Percentiles rank a stretch among this genome's conserved stretches.
phyloP scores from a whole-genome alignment of 2,113 vertebrate genomes.

The Psittacula cyanocephala region DNA sequence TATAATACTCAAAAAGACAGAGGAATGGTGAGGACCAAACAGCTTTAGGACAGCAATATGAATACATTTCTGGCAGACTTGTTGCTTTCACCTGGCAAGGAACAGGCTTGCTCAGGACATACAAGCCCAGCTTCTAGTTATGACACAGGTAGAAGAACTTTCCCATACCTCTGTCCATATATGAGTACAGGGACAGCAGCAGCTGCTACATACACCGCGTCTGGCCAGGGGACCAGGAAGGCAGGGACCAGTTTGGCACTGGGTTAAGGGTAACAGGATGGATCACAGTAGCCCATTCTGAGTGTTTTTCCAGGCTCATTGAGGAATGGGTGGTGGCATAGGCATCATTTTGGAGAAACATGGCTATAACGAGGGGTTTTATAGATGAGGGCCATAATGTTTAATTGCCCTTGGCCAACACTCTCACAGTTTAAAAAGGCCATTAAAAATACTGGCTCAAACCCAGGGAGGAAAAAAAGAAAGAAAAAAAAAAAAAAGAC shows the following conservation, averaged over 20 bases:
- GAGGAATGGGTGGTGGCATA: not conserved
- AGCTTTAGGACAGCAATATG: not conserved
- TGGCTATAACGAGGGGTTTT: slow-evolving; percentile 27
- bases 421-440: slow-evolving; percentile 21
- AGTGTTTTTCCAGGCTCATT: slow-evolving; percentile 22
- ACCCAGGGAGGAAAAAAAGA: not conserved
- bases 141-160: fast-evolving
- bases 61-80: not conserved
- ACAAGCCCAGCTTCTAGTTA: not conserved
- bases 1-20: not conserved
- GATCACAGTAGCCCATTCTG: not conserved
- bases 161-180: fast-evolving
- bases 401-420: slow-evolving; percentile 50
- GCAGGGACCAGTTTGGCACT: fast-evolving
- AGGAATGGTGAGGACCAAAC: not conserved
- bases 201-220: not conserved
- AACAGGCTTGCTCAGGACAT: not conserved
- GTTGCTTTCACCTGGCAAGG: not conserved
- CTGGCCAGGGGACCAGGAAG: not conserved
- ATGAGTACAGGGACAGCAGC: not conserved
- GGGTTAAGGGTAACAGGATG: not conserved
- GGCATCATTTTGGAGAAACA: slow-evolving; percentile 11
- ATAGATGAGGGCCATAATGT: slow-evolving; percentile 33
- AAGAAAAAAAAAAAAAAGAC: fast-evolving
- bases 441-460: slow-evolving; percentile 39